Evolutionary conservation across 1,140 invertebrate species (phyloP).

Genomic region (Caenorhabditis tropicalis): DNA sequence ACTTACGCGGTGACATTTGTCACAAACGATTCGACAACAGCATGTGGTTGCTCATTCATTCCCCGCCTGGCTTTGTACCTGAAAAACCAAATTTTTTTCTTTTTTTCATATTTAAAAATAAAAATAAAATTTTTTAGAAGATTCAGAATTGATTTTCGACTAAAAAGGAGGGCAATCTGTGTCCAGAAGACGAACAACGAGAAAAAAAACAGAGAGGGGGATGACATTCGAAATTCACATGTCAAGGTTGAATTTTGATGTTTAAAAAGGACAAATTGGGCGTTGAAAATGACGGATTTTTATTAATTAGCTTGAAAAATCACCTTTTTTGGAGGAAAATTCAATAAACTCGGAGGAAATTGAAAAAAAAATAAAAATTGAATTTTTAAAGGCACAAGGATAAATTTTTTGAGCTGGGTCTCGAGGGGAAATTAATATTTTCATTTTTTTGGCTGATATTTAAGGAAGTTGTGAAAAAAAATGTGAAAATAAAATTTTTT

Average conservation of each 20-base stretch:
- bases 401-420: neutral
- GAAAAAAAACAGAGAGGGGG: neutral
- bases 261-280: neutral
- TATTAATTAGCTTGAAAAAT: neutral
- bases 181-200: too few relatives aligned
- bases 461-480: too few relatives aligned
- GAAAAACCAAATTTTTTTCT: neutral
- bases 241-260: neutral
- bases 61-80: neutral
- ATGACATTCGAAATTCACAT: neutral
- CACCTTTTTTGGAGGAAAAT: neutral
- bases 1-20: neutral
- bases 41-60: constrained; percentile 36
- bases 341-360: neutral
- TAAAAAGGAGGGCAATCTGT: too few relatives aligned
- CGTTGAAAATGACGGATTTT: neutral
- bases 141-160: too few relatives aligned
- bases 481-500: too few relatives aligned
- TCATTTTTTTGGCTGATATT: too few relatives aligned
- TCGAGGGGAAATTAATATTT: neutral
- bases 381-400: neutral
- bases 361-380: neutral
- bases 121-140: too few relatives aligned
- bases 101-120: too few relatives aligned
- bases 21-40: neutral